Evolutionary conservation across 1,140 invertebrate species (phyloP).

Genomic region (Panagrolaimus sp.): DNA sequence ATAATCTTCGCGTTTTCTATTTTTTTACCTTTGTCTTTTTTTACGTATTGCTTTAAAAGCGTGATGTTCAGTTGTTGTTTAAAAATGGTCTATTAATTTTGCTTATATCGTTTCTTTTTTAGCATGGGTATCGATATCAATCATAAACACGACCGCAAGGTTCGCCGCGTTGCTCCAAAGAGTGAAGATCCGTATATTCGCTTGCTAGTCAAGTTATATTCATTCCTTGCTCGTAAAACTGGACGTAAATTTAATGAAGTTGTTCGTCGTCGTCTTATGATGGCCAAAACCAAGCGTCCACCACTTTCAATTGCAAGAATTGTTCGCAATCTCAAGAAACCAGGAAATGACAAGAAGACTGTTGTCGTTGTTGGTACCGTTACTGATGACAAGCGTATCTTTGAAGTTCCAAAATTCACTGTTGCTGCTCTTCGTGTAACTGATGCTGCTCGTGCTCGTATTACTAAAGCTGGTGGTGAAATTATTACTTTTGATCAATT

Average conservation of each 20-base stretch:
- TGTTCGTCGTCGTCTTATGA: constrained; percentile 85
- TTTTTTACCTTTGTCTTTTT: too few species aligned
- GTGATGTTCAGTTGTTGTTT: too few species aligned
- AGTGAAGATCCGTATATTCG: constrained; percentile 95
- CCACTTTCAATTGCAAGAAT: constrained; percentile 84
- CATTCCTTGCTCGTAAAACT: constrained; percentile 88
- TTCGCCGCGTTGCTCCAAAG: constrained; percentile 85
- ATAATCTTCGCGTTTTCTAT: too few species aligned
- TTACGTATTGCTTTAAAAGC: too few species aligned
- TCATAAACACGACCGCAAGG: constrained; percentile 97
- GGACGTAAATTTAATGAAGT: constrained; percentile 93
- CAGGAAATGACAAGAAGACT: constrained; percentile 76
- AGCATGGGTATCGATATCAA: constrained; percentile 90
- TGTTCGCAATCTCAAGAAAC: constrained; percentile 69
- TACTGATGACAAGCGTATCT: constrained; percentile 89
- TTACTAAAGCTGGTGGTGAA: constrained; percentile 89
- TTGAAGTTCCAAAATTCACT: constrained; percentile 81
- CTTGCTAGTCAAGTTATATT: constrained; percentile 84
- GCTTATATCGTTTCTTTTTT: background rate
- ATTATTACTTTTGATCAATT: constrained; percentile 96
- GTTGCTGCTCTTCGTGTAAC: constrained; percentile 89
- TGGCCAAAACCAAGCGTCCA: constrained; percentile 88
- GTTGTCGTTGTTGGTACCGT: constrained; percentile 89
- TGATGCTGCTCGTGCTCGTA: constrained; percentile 83
- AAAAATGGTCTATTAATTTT: too few species aligned